phyloP scores from a whole-genome alignment of 2,888 invertebrate genomes.

The Cryptophagus acutangulus region DNA sequence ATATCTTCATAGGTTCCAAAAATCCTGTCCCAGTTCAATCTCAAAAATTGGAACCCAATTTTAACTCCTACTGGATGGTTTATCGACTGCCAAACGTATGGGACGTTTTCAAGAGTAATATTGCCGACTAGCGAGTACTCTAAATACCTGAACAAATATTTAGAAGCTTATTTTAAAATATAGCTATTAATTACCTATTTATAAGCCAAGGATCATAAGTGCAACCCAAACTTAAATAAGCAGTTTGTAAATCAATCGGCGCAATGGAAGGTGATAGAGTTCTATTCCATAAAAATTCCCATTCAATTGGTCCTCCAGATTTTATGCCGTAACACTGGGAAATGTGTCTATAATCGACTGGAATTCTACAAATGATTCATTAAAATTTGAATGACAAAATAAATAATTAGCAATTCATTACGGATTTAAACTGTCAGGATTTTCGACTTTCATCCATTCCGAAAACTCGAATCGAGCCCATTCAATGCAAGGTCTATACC shows the following conservation, averaged over 20 bases:
- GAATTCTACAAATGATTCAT: constrained; percentile 50
- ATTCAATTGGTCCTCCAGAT: constrained; percentile 61
- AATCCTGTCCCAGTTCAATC: constrained; percentile 42
- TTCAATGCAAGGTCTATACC: constrained; percentile 52
- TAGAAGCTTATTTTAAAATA: constrained; percentile 2
- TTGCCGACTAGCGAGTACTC: constrained; percentile 39
- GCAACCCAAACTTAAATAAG: constrained; percentile 51
- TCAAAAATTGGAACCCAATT: constrained; percentile 42
- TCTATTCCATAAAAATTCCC: constrained; percentile 64
- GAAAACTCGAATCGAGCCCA: constrained; percentile 52
- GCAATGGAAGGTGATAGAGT: constrained; percentile 59
- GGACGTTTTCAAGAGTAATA: constrained; percentile 40
- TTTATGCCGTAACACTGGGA: constrained; percentile 61
- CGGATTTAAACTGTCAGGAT: constrained; percentile 42
- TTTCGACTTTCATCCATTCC: constrained; percentile 38
- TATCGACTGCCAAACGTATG: constrained; percentile 43
- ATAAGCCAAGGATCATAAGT: constrained; percentile 52
- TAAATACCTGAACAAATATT: constrained; percentile 37
- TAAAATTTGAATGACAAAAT: not conserved
- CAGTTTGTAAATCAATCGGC: constrained; percentile 49
- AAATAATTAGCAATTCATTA: constrained; percentile 24
- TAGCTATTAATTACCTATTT: constrained; percentile 44
- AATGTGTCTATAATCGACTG: constrained; percentile 58
- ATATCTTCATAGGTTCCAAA: constrained; percentile 39
- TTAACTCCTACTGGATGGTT: constrained; percentile 40